Evolutionary conservation across 2,888 invertebrate genomes (phyloP).

Genomic region (Argynnis bischoffii): DNA sequence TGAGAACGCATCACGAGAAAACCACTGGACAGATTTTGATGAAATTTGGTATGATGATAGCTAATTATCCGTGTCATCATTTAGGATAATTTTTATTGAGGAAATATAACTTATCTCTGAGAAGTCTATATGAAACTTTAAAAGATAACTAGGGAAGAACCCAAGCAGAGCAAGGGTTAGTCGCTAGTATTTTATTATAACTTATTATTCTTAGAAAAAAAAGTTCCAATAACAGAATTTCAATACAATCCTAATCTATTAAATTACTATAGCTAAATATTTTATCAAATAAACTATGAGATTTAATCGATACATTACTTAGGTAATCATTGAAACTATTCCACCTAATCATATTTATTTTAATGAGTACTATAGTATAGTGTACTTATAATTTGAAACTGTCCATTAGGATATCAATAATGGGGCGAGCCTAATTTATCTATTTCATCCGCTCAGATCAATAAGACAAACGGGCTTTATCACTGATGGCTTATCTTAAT

Average conservation of each 20-base stretch:
- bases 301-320: conserved; percentile 9
- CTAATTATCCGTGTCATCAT: too few species aligned
- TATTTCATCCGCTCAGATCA: conserved; percentile 47
- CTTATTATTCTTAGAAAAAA: too few species aligned
- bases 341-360: conserved; percentile 34
- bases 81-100: too few species aligned
- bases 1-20: too few species aligned
- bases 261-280: conserved; percentile 2
- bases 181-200: too few species aligned
- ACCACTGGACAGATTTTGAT: too few species aligned
- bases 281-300: conserved; percentile 8
- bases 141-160: too few species aligned
- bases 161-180: too few species aligned
- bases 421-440: conserved; percentile 62
- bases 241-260: background rate
- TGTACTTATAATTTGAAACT: conserved; percentile 72
- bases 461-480: conserved; percentile 64
- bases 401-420: conserved; percentile 72
- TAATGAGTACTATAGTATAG: conserved; percentile 37
- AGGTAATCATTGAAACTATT: conserved; percentile 22
- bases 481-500: conserved; percentile 77
- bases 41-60: too few species aligned
- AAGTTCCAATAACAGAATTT: background rate
- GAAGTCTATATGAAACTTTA: too few species aligned
- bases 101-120: too few species aligned